Conservation (phyloP, 2,113 vertebrate genomes). For the Brevimyrus niger region DNA sequence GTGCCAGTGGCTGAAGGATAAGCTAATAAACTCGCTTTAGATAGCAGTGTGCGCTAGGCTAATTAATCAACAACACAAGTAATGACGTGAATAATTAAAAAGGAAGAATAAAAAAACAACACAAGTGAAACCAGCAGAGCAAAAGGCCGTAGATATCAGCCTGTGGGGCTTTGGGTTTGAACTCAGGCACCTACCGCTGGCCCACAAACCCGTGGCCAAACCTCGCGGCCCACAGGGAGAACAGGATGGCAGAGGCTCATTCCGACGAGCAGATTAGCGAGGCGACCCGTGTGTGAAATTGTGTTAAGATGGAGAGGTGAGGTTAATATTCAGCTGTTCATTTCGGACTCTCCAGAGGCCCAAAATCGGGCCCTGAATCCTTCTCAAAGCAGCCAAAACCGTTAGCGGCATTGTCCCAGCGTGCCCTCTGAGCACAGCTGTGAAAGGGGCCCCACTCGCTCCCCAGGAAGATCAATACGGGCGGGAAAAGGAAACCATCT, state of each 20-base stretch:
- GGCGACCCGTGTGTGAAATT: constrained; percentile 14
- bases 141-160: neutral
- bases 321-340: constrained; percentile 3
- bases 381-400: constrained; percentile 31
- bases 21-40: neutral
- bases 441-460: constrained; percentile 53
- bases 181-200: neutral
- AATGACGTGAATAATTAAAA: constrained; percentile 3
- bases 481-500: constrained; percentile 43
- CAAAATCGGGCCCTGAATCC: neutral
- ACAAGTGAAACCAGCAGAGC: neutral
- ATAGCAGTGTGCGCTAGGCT: neutral
- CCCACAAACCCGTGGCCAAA: neutral
- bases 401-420: constrained; percentile 55
- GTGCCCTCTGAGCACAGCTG: constrained; percentile 61
- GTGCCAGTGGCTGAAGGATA: constrained; percentile 2
- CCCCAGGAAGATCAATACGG: neutral
- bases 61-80: constrained; percentile 7
- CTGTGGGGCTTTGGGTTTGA: neutral
- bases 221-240: neutral
- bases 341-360: neutral
- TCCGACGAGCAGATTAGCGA: neutral
- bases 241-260: neutral
- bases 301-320: constrained; percentile 10
- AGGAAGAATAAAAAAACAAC: neutral